A percentile compares a stretch with the other conserved stretches of the same genome.
Conservation (phyloP, 2,888 invertebrate genomes). For the Cerastoderma edule region DNA sequence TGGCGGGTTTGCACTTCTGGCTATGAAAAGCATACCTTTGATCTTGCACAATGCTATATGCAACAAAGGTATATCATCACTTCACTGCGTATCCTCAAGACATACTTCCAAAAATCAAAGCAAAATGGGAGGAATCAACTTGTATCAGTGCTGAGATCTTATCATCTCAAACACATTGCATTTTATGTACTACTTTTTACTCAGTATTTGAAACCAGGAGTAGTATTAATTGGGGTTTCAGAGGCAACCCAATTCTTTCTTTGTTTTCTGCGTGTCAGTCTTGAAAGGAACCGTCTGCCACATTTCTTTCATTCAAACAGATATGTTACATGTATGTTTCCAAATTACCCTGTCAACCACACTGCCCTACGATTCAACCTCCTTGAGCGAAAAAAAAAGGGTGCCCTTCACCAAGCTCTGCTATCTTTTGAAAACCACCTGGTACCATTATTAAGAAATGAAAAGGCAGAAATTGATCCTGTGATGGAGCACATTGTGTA, state of each 20-base stretch:
- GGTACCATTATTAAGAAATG: no score
- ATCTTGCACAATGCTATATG: constrained; percentile 41
- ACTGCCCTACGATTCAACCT: constrained; percentile 35
- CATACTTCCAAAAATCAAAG: constrained; percentile 46
- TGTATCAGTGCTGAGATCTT: constrained; percentile 38
- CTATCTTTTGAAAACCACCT: constrained; percentile 40
- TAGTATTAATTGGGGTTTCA: constrained; percentile 17
- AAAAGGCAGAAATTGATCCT: no score
- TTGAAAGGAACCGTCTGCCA: constrained; percentile 36
- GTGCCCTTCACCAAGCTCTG: constrained; percentile 43
- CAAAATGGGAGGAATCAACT: constrained; percentile 20
- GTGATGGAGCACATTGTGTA: neutral
- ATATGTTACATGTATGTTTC: constrained; percentile 32
- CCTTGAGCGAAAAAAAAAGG: constrained; percentile 31
- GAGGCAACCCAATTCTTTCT: constrained; percentile 33
- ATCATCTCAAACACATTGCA: constrained; percentile 48
- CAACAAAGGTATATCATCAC: constrained; percentile 57
- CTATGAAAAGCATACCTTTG: constrained; percentile 62
- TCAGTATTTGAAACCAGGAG: constrained; percentile 20
- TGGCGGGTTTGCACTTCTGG: constrained; percentile 62
- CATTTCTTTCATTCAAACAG: constrained; percentile 58
- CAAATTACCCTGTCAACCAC: constrained; percentile 6
- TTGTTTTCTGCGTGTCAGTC: constrained; percentile 18
- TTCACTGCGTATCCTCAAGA: constrained; percentile 60
- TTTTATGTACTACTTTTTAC: constrained; percentile 39